Evolutionary conservation across 1,140 invertebrate genomes (phyloP).

Genomic region (Pogonomyrmex barbatus): DNA sequence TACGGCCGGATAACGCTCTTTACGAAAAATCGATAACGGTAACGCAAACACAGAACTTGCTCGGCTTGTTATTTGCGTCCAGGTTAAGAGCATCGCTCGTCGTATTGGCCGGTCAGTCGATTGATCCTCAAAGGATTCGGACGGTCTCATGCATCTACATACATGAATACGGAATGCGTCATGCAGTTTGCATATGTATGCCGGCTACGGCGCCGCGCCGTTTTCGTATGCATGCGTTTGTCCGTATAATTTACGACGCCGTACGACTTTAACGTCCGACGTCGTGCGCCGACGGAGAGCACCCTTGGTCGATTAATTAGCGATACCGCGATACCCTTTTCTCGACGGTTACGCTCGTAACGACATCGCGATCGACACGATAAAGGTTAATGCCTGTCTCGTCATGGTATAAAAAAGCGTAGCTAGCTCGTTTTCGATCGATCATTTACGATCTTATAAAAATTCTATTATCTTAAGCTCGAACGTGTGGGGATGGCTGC

Average conservation of each 20-base stretch:
- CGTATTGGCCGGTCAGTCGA: constrained; percentile 54
- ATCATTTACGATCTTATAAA: not conserved
- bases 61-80: constrained; percentile 43
- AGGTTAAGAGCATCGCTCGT: constrained; percentile 40
- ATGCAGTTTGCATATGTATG: constrained; percentile 73
- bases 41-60: not conserved
- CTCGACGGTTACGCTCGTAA: not conserved
- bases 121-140: constrained; percentile 69
- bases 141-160: constrained; percentile 69
- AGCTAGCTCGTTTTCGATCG: not conserved
- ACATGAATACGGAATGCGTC: constrained; percentile 74
- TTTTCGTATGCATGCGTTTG: constrained; percentile 47
- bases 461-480: not conserved
- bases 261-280: not conserved
- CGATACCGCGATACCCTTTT: not conserved
- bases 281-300: not conserved
- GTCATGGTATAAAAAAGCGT: not conserved
- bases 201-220: constrained; percentile 19
- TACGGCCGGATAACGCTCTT: not conserved
- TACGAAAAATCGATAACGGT: not conserved
- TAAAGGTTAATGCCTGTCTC: not conserved
- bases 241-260: constrained; percentile 67
- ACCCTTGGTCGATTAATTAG: constrained; percentile 34
- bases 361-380: not conserved
- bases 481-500: not conserved